Evolutionary conservation across 2,113 vertebrate species (phyloP), one percentile per base, ranked within the genome.

Genomic region (Zapus hudsonius): DNA sequence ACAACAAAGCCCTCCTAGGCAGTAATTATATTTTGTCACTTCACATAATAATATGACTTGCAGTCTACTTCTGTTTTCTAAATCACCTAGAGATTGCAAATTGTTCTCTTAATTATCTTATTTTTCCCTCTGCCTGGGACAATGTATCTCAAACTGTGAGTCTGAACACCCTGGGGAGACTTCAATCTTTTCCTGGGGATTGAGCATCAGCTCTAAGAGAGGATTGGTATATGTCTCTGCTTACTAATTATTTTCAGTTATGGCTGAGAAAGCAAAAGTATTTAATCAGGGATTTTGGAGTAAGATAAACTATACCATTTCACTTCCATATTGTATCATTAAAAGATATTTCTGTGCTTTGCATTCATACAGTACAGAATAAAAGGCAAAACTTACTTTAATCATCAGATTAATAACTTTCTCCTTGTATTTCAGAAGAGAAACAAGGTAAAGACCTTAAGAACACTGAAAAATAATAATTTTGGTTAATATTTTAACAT

Each of bases 11-110:
- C 42, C 33, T 96, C 52, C 10, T 90, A 78, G 78, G 33, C n/a
- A 96, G 78, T 42, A 12, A n/a, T 96, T 97, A 76, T 95, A 94
- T 94, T 96, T 95, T 96, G 95, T 93, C 96, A 93, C 70, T 95
- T 87, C 95, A 87, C 38, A 93, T 96, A 10, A 17, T 92, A 93
- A 95, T 95, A 76, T 84, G 94, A 47, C 74, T 94, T 94, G 33
- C 22, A 97, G 47, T 76, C 4, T 95, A 87, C 57, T 96, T 74
- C 67, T 96, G 82, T 89, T 95, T 95, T 90, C 42, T 84, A 89
- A 94, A 92, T 93, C 67, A 95, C 66, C 89, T 94, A 61, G 81
- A 91, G 94, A 69, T 91, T 90, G 52, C 76, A 96, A 96, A 52
- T 76, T 94, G 25, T 59, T 89, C 23, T 87, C 87, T 79, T 31